These are phyloP conservation scores for Sylvicapra grimmia DNA, from an alignment of 2,113 vertebrate genomes.

Conservation along the genomic window DNA sequence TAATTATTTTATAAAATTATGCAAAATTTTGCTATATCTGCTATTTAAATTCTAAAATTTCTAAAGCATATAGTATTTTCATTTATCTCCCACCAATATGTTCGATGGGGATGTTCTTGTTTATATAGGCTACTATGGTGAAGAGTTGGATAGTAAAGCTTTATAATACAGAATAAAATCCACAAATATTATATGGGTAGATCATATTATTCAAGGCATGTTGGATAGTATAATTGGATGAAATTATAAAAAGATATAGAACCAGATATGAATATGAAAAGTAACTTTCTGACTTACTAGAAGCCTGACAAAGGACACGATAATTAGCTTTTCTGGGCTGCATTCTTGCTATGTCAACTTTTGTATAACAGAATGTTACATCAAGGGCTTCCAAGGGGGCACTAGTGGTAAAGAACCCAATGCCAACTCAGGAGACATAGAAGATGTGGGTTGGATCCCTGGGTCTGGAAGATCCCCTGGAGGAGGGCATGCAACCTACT, in stretches of 20 bases:
- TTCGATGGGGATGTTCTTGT: not conserved
- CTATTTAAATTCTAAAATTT: not conserved
- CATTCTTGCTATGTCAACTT: not conserved
- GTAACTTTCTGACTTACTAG: not conserved
- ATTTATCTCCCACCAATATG: not conserved
- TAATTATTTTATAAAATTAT: not conserved
- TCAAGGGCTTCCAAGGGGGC: not conserved
- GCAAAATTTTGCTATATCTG: not conserved
- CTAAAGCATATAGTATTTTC: not conserved
- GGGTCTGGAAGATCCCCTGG: not conserved
- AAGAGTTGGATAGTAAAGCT: not conserved
- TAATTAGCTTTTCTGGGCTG: not conserved
- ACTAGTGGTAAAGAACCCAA: not conserved
- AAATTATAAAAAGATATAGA: not conserved
- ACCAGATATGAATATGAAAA: not conserved
- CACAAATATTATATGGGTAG: not conserved
- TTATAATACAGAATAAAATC: not conserved
- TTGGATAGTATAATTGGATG: not conserved
- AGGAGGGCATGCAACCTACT: not conserved
- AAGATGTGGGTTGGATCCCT: not conserved
- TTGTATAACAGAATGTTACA: not conserved
- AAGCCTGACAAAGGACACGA: not conserved
- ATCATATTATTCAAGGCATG: not conserved
- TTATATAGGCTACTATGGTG: rapidly evolving
- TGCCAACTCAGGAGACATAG: not conserved